phyloP scores from a whole-genome alignment of 2,888 invertebrate genomes.

The Pemphredon lugubris region DNA sequence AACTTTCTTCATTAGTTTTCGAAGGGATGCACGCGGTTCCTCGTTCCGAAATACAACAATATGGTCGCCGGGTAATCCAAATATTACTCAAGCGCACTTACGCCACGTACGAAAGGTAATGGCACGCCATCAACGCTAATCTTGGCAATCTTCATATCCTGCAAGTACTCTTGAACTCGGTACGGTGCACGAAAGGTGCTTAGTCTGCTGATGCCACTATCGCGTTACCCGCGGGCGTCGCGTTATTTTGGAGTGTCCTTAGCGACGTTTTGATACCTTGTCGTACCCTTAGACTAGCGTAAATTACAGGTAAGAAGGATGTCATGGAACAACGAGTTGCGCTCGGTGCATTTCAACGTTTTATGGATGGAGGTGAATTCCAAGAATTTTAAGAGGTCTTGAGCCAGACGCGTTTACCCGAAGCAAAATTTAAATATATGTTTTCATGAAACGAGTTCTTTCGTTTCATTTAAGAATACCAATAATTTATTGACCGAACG shows the following conservation, averaged over 20 bases:
- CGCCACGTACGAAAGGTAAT: slow-evolving; percentile 34
- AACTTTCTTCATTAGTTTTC: background rate
- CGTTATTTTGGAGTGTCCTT: slow-evolving; percentile 48
- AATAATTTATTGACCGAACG: too few relatives aligned
- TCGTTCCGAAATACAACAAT: background rate
- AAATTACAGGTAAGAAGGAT: slow-evolving; percentile 28
- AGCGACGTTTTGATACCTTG: slow-evolving; percentile 16
- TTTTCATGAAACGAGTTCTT: too few relatives aligned
- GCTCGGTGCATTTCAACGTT: background rate
- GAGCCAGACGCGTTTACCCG: background rate
- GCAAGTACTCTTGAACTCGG: slow-evolving; percentile 55
- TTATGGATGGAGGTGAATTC: background rate
- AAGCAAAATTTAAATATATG: background rate
- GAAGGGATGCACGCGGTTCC: background rate
- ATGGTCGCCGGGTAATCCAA: background rate
- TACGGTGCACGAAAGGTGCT: slow-evolving; percentile 42
- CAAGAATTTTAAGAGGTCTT: too few relatives aligned
- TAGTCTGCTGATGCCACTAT: slow-evolving; percentile 56
- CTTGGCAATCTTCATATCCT: slow-evolving; percentile 62
- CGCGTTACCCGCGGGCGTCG: slow-evolving; percentile 44
- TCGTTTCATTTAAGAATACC: too few relatives aligned
- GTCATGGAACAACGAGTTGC: background rate
- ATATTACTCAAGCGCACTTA: slow-evolving; percentile 33
- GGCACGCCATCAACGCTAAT: slow-evolving; percentile 49
- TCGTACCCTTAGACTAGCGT: slow-evolving; percentile 30